Conservation (phyloP, 2,888 invertebrate genomes). For the Coelinius sp. region DNA sequence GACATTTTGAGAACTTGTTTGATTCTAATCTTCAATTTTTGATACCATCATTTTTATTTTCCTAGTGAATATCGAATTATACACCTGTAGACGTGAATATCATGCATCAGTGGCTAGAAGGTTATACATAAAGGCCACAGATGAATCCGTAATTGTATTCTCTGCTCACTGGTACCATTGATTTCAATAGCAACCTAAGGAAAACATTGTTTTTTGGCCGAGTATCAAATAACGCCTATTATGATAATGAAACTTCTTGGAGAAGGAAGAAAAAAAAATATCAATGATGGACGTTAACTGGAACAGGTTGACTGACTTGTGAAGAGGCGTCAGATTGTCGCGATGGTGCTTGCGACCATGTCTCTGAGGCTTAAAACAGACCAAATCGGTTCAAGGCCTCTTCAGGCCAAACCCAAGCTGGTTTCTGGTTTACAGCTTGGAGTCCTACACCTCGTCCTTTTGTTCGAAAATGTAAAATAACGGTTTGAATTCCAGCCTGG, state of each 20-base stretch:
- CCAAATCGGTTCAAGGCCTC: slow-evolving; percentile 60
- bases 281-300: not conserved
- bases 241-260: not conserved
- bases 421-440: slow-evolving; percentile 38
- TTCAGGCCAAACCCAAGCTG: slow-evolving; percentile 48
- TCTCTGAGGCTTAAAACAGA: slow-evolving; percentile 21
- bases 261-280: slow-evolving; percentile 11
- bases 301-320: slow-evolving; percentile 21
- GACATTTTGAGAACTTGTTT: too few species aligned
- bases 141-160: not conserved
- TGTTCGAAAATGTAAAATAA: slow-evolving; percentile 12
- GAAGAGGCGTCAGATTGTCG: slow-evolving; percentile 13
- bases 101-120: not conserved
- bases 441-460: not conserved
- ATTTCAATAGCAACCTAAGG: not conserved
- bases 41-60: not conserved
- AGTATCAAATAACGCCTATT: slow-evolving; percentile 2
- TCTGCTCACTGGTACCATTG: not conserved
- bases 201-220: not conserved
- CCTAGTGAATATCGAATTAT: not conserved
- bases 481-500: not conserved
- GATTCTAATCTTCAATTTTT: not conserved
- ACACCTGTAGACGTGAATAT: not conserved
- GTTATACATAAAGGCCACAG: not conserved
- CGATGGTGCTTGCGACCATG: slow-evolving; percentile 10